These are phyloP conservation scores for Balaeniceps rex DNA, from an alignment of 2,113 vertebrate genomes.

Conservation along the genomic window DNA sequence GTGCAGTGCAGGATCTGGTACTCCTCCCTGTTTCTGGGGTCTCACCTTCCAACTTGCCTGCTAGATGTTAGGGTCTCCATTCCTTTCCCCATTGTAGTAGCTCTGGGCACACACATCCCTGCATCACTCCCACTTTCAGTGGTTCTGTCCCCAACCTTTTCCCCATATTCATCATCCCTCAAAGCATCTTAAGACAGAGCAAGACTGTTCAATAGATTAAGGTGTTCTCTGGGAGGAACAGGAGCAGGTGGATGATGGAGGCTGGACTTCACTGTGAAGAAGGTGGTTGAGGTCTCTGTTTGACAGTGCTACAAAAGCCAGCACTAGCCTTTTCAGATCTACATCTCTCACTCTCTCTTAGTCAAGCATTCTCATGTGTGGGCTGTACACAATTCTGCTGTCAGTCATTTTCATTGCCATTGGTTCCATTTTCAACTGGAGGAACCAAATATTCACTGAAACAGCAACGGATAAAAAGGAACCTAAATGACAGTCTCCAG, in stretches of 20 bases:
- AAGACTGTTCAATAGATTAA: not conserved
- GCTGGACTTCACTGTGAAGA: not conserved
- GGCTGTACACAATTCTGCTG: not conserved
- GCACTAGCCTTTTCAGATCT: not conserved
- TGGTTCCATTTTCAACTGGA: not conserved
- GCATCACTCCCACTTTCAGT: not conserved
- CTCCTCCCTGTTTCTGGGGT: not conserved
- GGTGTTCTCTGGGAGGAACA: not conserved
- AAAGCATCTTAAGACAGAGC: not conserved
- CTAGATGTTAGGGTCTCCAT: not conserved
- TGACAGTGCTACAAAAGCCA: not conserved
- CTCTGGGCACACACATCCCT: not conserved
- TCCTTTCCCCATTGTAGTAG: not conserved
- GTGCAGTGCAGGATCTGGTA: not conserved
- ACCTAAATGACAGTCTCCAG: not conserved
- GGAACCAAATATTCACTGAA: not conserved
- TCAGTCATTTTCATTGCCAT: not conserved
- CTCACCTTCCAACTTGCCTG: not conserved
- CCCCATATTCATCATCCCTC: not conserved
- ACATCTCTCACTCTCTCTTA: not conserved
- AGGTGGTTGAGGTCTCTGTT: not conserved
- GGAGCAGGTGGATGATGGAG: not conserved
- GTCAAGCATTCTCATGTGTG: not conserved
- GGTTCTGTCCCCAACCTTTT: not conserved
- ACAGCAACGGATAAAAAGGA: not conserved